These are phyloP conservation scores for Lanius collurio DNA, from an alignment of 2,113 vertebrate species.

Conservation along the genomic window DNA sequence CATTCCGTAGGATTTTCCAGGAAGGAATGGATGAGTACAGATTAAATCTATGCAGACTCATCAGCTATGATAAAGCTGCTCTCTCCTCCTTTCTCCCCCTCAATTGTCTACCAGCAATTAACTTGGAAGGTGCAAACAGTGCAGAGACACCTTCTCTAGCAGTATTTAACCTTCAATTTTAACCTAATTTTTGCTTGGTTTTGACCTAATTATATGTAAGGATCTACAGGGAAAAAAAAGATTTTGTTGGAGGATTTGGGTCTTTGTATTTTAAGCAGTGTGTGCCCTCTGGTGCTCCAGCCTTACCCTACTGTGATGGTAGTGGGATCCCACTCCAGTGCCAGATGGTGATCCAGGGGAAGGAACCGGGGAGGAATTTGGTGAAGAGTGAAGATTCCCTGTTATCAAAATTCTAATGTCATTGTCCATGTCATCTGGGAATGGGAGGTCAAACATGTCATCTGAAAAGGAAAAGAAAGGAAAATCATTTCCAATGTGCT, in stretches of 20 bases:
- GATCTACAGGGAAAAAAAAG: not conserved
- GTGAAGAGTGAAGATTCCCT: slow-evolving; percentile 93
- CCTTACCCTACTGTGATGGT: slow-evolving; percentile 91
- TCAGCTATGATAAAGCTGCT: not conserved
- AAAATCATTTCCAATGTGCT: not conserved
- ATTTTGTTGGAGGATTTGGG: not conserved
- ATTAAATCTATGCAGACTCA: not conserved
- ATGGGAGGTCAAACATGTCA: slow-evolving; percentile 95
- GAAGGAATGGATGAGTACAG: not conserved
- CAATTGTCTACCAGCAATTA: not conserved
- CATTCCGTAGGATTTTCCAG: not conserved
- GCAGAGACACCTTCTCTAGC: not conserved
- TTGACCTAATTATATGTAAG: not conserved
- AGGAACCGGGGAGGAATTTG: slow-evolving; percentile 91
- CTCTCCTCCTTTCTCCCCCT: not conserved
- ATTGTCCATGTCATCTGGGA: slow-evolving; percentile 97
- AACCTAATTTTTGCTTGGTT: not conserved
- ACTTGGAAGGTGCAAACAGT: not conserved
- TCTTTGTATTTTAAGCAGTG: not conserved
- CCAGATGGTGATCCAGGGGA: slow-evolving; percentile 93
- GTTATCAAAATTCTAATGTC: slow-evolving; percentile 96
- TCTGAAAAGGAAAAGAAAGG: slow-evolving; percentile 69
- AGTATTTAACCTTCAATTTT: not conserved
- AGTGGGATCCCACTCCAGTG: slow-evolving; percentile 90
- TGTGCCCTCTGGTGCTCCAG: not conserved